Evolutionary conservation across 1,140 invertebrate genomes (phyloP).

Genomic region (Heliothis subflexa): DNA sequence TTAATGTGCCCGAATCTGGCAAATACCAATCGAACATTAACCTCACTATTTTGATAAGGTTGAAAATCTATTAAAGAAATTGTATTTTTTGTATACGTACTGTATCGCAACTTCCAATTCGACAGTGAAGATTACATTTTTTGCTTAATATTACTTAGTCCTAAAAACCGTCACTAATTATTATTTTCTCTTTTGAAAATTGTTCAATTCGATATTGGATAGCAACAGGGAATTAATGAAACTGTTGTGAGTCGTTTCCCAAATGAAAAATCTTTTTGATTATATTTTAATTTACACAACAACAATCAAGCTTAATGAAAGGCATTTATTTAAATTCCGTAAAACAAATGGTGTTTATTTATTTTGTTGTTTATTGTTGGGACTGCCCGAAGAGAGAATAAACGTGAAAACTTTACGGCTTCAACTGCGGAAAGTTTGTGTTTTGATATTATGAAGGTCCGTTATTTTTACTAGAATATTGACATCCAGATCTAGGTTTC

Average conservation of each 20-base stretch:
- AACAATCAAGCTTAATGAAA: not conserved
- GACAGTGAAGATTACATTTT: too few species aligned
- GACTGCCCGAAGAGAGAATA: conserved; percentile 11
- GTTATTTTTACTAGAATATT: not conserved
- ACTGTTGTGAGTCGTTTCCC: not conserved
- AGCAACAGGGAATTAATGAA: not conserved
- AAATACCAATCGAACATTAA: too few species aligned
- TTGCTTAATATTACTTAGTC: too few species aligned
- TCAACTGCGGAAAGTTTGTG: not conserved
- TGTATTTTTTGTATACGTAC: too few species aligned
- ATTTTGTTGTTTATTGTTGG: conserved; percentile 7
- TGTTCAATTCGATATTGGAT: not conserved
- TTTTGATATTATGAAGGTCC: not conserved
- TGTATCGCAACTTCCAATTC: too few species aligned
- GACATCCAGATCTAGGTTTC: too few species aligned
- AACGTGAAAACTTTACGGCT: conserved; percentile 5
- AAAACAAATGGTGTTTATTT: conserved; percentile 5
- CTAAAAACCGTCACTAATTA: not conserved
- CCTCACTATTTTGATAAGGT: too few species aligned
- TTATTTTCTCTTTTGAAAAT: not conserved
- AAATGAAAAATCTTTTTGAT: conserved; percentile 9
- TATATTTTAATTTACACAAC: conserved; percentile 21
- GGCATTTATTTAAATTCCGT: conserved; percentile 12
- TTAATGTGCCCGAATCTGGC: too few species aligned
- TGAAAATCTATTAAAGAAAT: too few species aligned